phyloP scores from a whole-genome alignment of 2,113 vertebrate species.

The Neodon shergylaensis region DNA sequence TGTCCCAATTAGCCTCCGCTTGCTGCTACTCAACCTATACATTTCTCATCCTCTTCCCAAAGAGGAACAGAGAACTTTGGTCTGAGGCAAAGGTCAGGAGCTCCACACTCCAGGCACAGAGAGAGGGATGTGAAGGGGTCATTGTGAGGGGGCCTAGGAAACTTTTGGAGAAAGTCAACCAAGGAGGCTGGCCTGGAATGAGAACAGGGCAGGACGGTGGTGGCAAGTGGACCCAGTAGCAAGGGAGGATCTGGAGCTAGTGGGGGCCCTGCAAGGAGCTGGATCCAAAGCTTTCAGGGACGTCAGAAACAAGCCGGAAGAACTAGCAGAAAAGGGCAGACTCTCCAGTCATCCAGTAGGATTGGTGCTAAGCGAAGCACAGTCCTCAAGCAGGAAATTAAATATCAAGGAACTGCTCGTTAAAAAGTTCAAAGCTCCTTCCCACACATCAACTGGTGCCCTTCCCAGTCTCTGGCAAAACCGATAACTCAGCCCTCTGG shows the following conservation, averaged over 20 bases:
- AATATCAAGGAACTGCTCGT: neutral
- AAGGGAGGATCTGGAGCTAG: neutral
- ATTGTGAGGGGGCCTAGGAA: neutral
- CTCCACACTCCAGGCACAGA: conserved; percentile 15
- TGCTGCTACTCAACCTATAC: neutral
- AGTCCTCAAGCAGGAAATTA: conserved; percentile 20
- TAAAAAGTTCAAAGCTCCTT: conserved; percentile 55
- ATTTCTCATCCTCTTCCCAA: conserved; percentile 13
- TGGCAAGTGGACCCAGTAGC: neutral
- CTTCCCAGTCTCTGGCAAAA: neutral
- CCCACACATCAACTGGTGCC: neutral
- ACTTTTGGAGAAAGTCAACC: neutral
- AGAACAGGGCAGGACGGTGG: neutral
- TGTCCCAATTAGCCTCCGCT: neutral
- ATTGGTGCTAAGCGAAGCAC: neutral
- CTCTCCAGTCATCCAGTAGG: neutral
- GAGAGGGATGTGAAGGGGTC: neutral
- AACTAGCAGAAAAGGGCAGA: neutral
- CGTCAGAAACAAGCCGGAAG: neutral
- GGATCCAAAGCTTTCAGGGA: neutral
- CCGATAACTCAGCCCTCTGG: neutral
- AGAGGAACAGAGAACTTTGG: neutral
- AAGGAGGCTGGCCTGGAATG: neutral
- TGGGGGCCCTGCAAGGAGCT: neutral
- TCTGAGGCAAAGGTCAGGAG: conserved; percentile 2